Evolutionary conservation across 2,113 vertebrate genomes (phyloP).

Genomic region (Suncus etruscus): DNA sequence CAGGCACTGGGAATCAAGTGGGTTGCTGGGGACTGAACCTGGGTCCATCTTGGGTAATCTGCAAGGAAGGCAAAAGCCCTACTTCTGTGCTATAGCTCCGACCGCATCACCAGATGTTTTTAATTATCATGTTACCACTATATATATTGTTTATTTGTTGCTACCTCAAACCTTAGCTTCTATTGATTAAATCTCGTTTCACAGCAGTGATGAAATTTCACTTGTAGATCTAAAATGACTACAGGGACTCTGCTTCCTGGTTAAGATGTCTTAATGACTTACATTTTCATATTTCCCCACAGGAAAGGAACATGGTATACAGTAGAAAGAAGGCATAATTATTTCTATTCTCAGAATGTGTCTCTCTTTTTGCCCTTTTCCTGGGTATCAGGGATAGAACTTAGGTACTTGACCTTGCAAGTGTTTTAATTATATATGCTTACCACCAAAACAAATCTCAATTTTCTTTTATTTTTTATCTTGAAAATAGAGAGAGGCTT

Average conservation of each 20-base stretch:
- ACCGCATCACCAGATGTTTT: constrained; percentile 73
- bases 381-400: too few relatives aligned
- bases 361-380: not conserved
- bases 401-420: too few relatives aligned
- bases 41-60: too few relatives aligned
- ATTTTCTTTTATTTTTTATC: too few relatives aligned
- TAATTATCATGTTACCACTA: constrained; percentile 73
- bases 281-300: not conserved
- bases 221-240: constrained; percentile 54
- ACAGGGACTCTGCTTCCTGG: constrained; percentile 54
- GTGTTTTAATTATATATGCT: too few relatives aligned
- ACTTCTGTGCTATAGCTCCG: too few relatives aligned
- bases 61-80: too few relatives aligned
- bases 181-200: constrained; percentile 82
- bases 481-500: too few relatives aligned
- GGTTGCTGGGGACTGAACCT: too few relatives aligned
- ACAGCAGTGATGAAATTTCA: constrained; percentile 49
- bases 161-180: constrained; percentile 79
- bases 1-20: too few relatives aligned
- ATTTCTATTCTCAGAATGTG: not conserved
- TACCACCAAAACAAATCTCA: too few relatives aligned
- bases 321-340: not conserved
- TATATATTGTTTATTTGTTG: constrained; percentile 77
- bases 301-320: not conserved
- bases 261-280: constrained; percentile 35